phyloP scores from a whole-genome alignment of 2,113 vertebrate genomes.

The Cyanocitta stelleri region DNA sequence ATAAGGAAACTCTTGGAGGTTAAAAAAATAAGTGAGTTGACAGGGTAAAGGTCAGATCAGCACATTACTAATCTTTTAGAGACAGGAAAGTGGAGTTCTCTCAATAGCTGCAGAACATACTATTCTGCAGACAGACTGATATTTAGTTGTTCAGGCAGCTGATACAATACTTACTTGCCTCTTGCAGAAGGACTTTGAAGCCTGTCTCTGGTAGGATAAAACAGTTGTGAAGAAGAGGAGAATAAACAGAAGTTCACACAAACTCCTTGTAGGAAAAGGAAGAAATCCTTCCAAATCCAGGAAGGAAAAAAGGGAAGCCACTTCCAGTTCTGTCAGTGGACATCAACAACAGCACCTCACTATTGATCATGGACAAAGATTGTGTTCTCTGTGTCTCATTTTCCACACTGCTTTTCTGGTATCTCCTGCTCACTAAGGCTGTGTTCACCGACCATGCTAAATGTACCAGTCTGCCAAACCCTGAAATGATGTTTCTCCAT shows the following conservation, averaged over 20 bases:
- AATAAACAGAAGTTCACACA: not conserved
- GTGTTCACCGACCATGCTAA: not conserved
- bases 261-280: not conserved
- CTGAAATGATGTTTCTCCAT: not conserved
- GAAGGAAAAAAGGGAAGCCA: not conserved
- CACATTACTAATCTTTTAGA: constrained; percentile 2
- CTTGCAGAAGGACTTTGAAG: not conserved
- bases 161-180: not conserved
- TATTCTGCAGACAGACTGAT: not conserved
- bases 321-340: not conserved
- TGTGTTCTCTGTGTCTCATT: not conserved
- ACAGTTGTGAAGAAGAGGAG: not conserved
- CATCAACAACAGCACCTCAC: not conserved
- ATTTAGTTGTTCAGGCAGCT: not conserved
- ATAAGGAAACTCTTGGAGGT: not conserved
- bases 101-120: not conserved
- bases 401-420: not conserved
- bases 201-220: not conserved
- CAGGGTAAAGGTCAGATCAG: constrained; percentile 9
- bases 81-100: constrained; percentile 13
- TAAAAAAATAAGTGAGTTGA: not conserved
- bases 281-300: not conserved
- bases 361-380: not conserved
- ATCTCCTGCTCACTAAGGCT: not conserved
- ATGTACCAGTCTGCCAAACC: not conserved